phyloP scores from a whole-genome alignment of 2,797 vertebrate genomes.

The Prionace glauca region DNA sequence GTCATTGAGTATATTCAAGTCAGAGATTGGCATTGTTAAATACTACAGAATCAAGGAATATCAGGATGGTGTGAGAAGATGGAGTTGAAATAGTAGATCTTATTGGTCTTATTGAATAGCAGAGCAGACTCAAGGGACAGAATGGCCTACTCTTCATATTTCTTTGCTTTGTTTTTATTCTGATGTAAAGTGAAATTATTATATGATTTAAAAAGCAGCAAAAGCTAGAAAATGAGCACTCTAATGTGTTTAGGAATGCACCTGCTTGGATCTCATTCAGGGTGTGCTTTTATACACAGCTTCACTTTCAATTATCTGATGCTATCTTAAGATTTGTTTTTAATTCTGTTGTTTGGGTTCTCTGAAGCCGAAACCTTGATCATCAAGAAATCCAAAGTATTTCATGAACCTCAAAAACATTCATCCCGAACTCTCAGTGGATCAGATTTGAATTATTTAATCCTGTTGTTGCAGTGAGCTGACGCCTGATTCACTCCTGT shows the following conservation, averaged over 20 bases:
- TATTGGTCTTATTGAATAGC: no score
- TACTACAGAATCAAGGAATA: no score
- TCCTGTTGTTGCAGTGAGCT: not conserved
- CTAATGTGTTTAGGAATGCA: not conserved
- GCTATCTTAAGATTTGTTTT: not conserved
- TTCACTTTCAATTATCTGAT: not conserved
- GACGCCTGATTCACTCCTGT: not conserved
- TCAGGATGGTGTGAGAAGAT: no score
- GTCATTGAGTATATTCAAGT: no score
- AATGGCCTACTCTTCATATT: no score
- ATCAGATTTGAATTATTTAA: not conserved
- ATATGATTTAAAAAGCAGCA: not conserved
- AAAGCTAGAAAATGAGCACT: not conserved
- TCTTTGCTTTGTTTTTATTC: not conserved
- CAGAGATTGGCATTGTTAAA: no score
- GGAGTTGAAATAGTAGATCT: no score
- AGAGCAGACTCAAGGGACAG: no score
- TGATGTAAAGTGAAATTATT: not conserved
- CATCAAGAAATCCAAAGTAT: not conserved
- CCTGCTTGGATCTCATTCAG: not conserved
- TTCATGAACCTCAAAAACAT: not conserved
- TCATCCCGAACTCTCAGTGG: not conserved
- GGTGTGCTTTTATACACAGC: not conserved
- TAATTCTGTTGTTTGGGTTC: not conserved
- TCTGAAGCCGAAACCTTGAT: not conserved